Base-by-base conservation (phyloP, 1,140 invertebrate genomes). In the Nylanderia fulva region DNA sequence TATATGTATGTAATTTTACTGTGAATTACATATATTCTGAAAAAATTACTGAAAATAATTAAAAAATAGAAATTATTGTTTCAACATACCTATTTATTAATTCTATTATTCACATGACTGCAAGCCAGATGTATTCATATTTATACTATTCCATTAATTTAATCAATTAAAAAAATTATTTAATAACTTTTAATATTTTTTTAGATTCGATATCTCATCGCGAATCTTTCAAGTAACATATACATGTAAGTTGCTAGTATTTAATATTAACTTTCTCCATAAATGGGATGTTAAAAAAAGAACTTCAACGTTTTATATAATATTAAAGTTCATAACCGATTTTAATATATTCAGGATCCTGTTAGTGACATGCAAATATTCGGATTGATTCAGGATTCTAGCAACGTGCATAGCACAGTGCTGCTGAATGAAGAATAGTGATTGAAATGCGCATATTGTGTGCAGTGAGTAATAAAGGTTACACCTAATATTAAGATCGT, bases 161-260 rank as follows among this genome's bases (percentile, higher is more conserved):
- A 63, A 77, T 64, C 27, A 63, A 77, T 64, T 77, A 77, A 21
- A 45, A 61, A 33, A 48, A 72, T 71, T 71, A 71, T 54, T 15
- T 29, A n/a, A 7, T 27, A 2, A 48, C 15, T 48, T 72, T 71
- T 8, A 24, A 36, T 33, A 71, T 54, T 11, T 42, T 42, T 45
- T 77, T 63, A 33, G 4, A 3, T 27, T 15, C 2, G 9, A 54
- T n/a, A 27, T 15, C 64, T 18, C 8, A 36, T 11, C 45, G 7
- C n/a, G 15, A 39, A 18, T n/a, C 15, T 68, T 24, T 66, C 48
- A 36, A 3, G 3, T 33, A 36, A 1, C 36, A 36, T 36, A n/a
- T n/a, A n/a, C n/a, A n/a, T n/a, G n/a, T n/a, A n/a, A n/a, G n/a
- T n/a, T n/a, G 21, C 15, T 60, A 29, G 60, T 29, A 42, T 29